Base-by-base conservation (phyloP, 2,888 invertebrate species). In the Cataglyphis livida region DNA sequence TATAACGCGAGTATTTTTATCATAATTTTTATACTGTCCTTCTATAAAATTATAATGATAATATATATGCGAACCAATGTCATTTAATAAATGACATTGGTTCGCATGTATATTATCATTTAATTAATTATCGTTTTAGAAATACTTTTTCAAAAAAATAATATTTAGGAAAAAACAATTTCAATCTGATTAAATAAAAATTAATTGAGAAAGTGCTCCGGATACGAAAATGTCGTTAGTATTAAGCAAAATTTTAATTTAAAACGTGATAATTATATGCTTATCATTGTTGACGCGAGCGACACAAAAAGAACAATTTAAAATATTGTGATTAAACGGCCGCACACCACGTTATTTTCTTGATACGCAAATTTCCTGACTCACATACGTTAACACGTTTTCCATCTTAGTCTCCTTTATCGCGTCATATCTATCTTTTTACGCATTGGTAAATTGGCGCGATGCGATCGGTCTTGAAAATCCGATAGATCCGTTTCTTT, bases 251-350 rank as follows among this genome's bases (percentile, higher is more conserved):
- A 21, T 12, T 86, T 91, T 92, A 91, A 92, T 92, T 90, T 90
- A 91, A 91, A 91, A 88, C 87, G 87, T 87, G 88, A 84, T 90
- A 90, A 92, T 92, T 91, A 10, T 57, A 62, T 54, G 70, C 61
- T 35, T 66, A 68, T 41, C 32, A 32, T 1, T 32, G 65, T 7
- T 21, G 32, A 21, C 59, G 32, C 44, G 44, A 64, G 44, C 38
- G 15, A 25, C 44, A 79, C 51, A 51, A 79, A 82, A 66, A 78
- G 78, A 28, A 68, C 51, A 68, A 41, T 66, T 35, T 21, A 57
- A 82, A 79, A 25, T 70, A 71, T 71, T 59, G 59, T 41, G 68
- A 82, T 79, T 82, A 73, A 65, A 66, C 32, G 71, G 35, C 59
- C 57, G 21, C 38, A 32, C 59, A 4, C 66, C 59, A 62, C n/a